Percentiles rank a stretch among this genome's conserved stretches.
These are phyloP conservation scores for Sarcophaga caerulescens DNA, from an alignment of 2,888 invertebrate genomes.

Conservation along the genomic window DNA sequence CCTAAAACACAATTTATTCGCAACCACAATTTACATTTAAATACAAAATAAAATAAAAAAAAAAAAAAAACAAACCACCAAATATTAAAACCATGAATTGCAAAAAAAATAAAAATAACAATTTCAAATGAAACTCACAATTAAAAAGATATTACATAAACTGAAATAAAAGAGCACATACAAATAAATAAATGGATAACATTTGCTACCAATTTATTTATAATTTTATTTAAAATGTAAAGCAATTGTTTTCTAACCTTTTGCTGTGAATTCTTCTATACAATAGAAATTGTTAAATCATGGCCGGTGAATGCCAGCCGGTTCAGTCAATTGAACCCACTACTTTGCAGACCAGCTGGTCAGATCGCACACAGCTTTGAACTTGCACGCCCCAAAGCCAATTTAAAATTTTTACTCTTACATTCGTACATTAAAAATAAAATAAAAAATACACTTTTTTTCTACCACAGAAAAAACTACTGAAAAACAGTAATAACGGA, in stretches of 20 bases:
- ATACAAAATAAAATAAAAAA: neutral
- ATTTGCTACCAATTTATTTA: constrained; percentile 37
- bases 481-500: constrained; percentile 51
- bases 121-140: constrained; percentile 4
- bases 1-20: constrained; percentile 22
- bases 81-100: constrained; percentile 51
- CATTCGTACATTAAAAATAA: neutral
- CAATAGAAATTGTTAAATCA: constrained; percentile 64
- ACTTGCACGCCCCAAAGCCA: constrained; percentile 27
- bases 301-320: constrained; percentile 52
- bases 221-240: constrained; percentile 3
- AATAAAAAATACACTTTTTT: constrained; percentile 17
- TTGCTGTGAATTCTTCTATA: constrained; percentile 12
- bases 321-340: neutral
- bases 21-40: constrained; percentile 26
- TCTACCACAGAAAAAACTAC: neutral
- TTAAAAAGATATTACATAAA: constrained; percentile 51
- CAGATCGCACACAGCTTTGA: constrained; percentile 25
- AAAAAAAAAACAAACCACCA: no score
- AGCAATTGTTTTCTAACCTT: constrained; percentile 18
- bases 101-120: constrained; percentile 19
- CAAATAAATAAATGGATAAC: constrained; percentile 9
- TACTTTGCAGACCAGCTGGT: constrained; percentile 1
- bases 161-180: neutral
- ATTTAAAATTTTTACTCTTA: constrained; percentile 28